Conservation (phyloP, 2,888 invertebrate species). For the Chaetoderma sp. region DNA sequence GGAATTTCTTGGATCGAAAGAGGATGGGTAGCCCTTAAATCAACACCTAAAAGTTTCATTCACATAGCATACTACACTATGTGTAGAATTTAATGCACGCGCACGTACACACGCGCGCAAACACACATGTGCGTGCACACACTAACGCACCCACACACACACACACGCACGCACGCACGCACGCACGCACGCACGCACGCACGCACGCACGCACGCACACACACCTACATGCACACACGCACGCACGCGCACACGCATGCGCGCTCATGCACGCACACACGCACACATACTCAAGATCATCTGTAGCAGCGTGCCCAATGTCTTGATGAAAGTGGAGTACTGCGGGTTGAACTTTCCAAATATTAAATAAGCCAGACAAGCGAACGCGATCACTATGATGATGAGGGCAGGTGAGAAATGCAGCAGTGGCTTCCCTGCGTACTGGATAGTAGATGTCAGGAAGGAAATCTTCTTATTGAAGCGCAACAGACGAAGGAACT, state of each 20-base stretch:
- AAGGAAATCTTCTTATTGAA: conserved; percentile 31
- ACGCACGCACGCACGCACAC: neutral
- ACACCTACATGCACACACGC: no score
- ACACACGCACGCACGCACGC: no score
- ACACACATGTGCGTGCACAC: no score
- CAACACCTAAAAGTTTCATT: no score
- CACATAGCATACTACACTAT: no score
- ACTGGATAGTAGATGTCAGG: conserved; percentile 18
- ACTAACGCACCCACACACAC: no score
- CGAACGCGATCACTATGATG: conserved; percentile 58
- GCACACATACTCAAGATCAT: conserved; percentile 46
- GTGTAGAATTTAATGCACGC: no score
- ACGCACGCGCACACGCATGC: neutral
- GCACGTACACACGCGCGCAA: no score
- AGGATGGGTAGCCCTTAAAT: no score
- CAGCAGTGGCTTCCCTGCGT: conserved; percentile 52
- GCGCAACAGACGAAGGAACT: conserved; percentile 21
- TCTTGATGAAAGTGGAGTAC: conserved; percentile 45
- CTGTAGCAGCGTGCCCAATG: conserved; percentile 55
- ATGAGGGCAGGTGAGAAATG: conserved; percentile 63
- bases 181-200: no score
- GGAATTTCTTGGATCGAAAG: no score
- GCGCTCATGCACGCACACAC: neutral
- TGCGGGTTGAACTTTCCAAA: conserved; percentile 36
- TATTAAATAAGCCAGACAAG: conserved; percentile 43